phyloP scores from a whole-genome alignment of 1,140 invertebrate species.

The Phocides pigmalion region DNA sequence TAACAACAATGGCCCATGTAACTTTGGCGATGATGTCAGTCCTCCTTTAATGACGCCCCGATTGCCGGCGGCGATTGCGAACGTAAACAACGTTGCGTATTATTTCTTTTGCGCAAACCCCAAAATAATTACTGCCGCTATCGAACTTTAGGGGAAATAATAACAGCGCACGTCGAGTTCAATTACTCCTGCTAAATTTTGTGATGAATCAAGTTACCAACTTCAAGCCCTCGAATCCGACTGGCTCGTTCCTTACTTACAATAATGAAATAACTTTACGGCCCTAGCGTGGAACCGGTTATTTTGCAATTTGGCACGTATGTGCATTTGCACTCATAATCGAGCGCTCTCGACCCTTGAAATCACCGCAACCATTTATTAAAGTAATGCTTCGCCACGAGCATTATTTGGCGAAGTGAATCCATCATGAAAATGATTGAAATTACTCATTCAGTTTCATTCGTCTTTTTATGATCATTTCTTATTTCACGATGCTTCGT shows the following conservation, averaged over 20 bases:
- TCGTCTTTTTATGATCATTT: slow-evolving; percentile 18
- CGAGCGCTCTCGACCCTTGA: slow-evolving; percentile 46
- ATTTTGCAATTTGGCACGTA: slow-evolving; percentile 65
- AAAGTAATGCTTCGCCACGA: slow-evolving; percentile 59
- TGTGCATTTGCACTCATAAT: slow-evolving; percentile 52
- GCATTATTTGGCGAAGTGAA: slow-evolving; percentile 64
- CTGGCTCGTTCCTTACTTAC: slow-evolving; percentile 24
- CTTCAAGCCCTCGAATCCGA: slow-evolving; percentile 7
- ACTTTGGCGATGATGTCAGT: slow-evolving; percentile 78
- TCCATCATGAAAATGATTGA: slow-evolving; percentile 69
- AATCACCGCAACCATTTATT: slow-evolving; percentile 63
- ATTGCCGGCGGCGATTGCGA: slow-evolving; percentile 58
- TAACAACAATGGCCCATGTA: slow-evolving; percentile 69
- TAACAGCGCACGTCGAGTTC: slow-evolving; percentile 30
- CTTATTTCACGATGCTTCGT: slow-evolving; percentile 23
- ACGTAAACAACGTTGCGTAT: slow-evolving; percentile 51
- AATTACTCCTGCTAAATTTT: slow-evolving; percentile 28
- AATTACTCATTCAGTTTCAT: slow-evolving; percentile 52
- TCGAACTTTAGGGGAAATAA: slow-evolving; percentile 40
- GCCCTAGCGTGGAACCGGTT: slow-evolving; percentile 52
- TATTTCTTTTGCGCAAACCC: slow-evolving; percentile 45
- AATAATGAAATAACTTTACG: slow-evolving; percentile 55
- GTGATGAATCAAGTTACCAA: slow-evolving; percentile 3
- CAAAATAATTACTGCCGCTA: slow-evolving; percentile 36
- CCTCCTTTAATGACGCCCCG: slow-evolving; percentile 64